Percentiles rank a stretch among this genome's conserved stretches.
phyloP scores from a whole-genome alignment of 2,113 vertebrate species.

The Trinectes maculatus region DNA sequence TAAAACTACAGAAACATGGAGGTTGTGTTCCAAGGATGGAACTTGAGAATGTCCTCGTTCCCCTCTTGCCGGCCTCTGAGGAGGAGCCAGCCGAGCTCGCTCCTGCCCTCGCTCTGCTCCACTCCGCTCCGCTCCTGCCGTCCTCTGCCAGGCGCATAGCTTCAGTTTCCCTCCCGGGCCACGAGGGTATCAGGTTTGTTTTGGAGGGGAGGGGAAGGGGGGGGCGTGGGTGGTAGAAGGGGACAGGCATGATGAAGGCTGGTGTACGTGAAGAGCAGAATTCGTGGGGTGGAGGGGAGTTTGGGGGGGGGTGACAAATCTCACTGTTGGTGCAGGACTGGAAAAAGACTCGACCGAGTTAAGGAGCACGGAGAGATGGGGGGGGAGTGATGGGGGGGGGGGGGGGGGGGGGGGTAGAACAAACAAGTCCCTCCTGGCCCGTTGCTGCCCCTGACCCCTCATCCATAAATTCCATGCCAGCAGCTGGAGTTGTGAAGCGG shows the following conservation, averaged over 20 bases:
- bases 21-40: conserved; percentile 72
- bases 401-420: conserved; percentile 33
- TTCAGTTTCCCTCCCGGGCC: conserved; percentile 71
- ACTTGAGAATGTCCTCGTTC: conserved; percentile 75
- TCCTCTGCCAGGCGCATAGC: conserved; percentile 57
- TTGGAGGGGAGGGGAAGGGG: conserved; percentile 45
- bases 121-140: conserved; percentile 57
- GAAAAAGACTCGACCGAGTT: conserved; percentile 28
- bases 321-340: conserved; percentile 14
- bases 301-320: conserved; percentile 35
- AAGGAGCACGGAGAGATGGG: background rate
- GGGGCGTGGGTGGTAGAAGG: conserved; percentile 12
- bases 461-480: conserved; percentile 76
- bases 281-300: too few relatives aligned
- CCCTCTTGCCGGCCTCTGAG: conserved; percentile 73
- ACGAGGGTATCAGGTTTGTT: conserved; percentile 80
- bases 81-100: conserved; percentile 69
- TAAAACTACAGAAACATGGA: conserved; percentile 69
- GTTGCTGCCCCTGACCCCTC: conserved; percentile 69
- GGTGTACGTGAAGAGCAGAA: conserved; percentile 46
- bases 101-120: conserved; percentile 60
- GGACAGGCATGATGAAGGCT: conserved; percentile 48
- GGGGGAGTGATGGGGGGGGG: conserved; percentile 5
- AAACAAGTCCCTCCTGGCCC: conserved; percentile 63
- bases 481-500: conserved; percentile 74